Conservation (phyloP, 2,113 vertebrate species). For the Athene noctua region DNA sequence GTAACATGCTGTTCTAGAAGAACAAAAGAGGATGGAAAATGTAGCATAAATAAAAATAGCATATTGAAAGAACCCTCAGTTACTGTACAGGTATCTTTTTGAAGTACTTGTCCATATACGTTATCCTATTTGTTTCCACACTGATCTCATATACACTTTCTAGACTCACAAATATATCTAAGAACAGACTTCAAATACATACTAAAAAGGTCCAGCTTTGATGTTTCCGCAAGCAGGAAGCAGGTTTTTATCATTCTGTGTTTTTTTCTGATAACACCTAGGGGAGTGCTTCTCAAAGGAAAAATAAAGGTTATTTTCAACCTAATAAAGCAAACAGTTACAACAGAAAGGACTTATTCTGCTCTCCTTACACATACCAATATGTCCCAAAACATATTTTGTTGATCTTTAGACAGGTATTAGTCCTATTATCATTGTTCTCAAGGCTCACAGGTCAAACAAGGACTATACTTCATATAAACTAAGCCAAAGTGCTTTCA, state of each 20-base stretch:
- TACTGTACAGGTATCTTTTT: background rate
- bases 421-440: background rate
- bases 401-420: background rate
- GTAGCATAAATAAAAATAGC: background rate
- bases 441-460: background rate
- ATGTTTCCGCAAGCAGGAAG: background rate
- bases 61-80: background rate
- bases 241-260: background rate
- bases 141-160: background rate
- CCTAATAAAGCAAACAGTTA: background rate
- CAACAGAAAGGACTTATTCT: background rate
- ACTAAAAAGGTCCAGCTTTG: background rate
- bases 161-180: background rate
- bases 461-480: background rate
- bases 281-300: background rate
- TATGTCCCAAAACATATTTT: background rate
- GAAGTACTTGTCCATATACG: background rate
- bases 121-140: background rate
- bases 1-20: background rate
- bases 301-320: constrained; percentile 23
- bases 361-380: background rate
- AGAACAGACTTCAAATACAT: background rate
- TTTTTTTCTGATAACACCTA: constrained; percentile 23
- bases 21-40: background rate
- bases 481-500: background rate